Conservation (phyloP, 2,113 vertebrate genomes). For the Tragulus kanchil region DNA sequence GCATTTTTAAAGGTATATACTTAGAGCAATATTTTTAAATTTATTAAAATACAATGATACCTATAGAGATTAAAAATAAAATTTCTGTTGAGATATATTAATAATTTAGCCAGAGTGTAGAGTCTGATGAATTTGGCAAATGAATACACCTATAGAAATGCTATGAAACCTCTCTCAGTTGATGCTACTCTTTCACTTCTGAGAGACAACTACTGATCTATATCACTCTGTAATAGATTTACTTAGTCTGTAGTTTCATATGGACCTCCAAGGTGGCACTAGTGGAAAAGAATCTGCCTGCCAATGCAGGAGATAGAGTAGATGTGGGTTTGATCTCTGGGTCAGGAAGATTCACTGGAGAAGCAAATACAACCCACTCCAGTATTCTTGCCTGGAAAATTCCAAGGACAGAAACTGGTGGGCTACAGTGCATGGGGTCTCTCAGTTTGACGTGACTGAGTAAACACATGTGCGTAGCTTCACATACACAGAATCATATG, state of each 20-base stretch:
- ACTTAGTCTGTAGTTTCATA: neutral
- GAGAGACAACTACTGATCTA: neutral
- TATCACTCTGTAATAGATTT: neutral
- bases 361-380: neutral
- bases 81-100: neutral
- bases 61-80: conserved; percentile 20
- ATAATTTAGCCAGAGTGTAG: neutral
- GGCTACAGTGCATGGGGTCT: neutral
- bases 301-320: neutral
- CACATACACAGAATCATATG: neutral
- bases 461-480: neutral
- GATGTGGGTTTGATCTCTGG: neutral
- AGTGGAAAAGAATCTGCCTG: neutral
- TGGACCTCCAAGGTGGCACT: neutral
- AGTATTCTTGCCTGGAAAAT: neutral
- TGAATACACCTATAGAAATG: neutral
- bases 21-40: conserved; percentile 45
- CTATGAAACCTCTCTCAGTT: neutral
- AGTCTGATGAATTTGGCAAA: neutral
- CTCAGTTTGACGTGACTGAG: neutral
- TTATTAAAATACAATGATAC: neutral
- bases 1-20: neutral
- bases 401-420: neutral
- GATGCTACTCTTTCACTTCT: neutral
- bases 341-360: neutral